phyloP scores from a whole-genome alignment of 2,888 invertebrate genomes.

The Polymixis lichenea region DNA sequence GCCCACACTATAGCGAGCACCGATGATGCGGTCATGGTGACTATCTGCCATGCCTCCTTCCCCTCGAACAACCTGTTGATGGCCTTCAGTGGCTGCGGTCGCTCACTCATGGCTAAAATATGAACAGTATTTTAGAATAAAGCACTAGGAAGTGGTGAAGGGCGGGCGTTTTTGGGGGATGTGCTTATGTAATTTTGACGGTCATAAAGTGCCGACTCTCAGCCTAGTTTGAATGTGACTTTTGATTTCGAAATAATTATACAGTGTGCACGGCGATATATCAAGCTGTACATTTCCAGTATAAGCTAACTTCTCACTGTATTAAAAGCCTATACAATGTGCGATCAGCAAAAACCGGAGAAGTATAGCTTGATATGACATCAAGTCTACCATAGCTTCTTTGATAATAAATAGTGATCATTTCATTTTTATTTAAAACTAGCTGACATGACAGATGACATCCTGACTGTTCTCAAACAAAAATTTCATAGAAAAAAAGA shows the following conservation, averaged over 20 bases:
- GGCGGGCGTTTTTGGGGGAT: too few species aligned
- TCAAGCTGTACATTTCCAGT: too few species aligned
- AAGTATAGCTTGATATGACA: too few species aligned
- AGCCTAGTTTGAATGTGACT: too few species aligned
- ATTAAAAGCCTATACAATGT: too few species aligned
- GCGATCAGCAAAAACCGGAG: too few species aligned
- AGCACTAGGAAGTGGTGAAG: too few species aligned
- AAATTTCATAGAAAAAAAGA: neutral
- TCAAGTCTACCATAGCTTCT: neutral
- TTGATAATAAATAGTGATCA: neutral
- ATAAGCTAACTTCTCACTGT: too few species aligned
- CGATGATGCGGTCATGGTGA: constrained; percentile 93
- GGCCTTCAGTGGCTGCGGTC: constrained; percentile 84
- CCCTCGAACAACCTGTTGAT: constrained; percentile 92
- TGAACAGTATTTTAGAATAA: neutral
- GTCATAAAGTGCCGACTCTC: too few species aligned
- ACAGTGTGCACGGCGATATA: too few species aligned
- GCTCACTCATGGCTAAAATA: constrained; percentile 82
- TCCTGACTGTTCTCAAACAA: neutral
- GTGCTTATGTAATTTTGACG: too few species aligned
- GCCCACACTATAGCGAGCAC: constrained; percentile 94
- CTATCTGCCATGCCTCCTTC: constrained; percentile 96
- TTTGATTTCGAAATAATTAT: too few species aligned
- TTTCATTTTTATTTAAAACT: neutral
- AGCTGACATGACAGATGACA: neutral